These are phyloP conservation scores for Ptychodera flava DNA, from an alignment of 35 echinoderm and acorn worm species.

Conservation along the genomic window DNA sequence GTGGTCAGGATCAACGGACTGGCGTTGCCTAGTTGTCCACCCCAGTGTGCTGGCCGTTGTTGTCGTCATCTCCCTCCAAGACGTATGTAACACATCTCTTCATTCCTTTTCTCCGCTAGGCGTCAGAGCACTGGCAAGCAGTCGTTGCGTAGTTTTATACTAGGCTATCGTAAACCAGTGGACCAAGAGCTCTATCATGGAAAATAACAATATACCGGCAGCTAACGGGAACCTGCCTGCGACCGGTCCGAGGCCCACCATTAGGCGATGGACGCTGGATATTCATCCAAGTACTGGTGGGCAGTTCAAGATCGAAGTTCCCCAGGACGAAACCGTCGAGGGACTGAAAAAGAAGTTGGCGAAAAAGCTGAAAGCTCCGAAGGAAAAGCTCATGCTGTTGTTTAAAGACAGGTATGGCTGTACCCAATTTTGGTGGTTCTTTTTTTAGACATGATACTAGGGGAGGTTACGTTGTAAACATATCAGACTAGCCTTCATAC, in stretches of 20 bases:
- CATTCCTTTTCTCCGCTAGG: background rate
- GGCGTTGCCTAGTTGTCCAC: background rate
- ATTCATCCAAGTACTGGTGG: conserved; percentile 36
- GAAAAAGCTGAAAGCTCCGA: conserved; percentile 18
- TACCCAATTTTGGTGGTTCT: no score
- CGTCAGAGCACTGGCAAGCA: background rate
- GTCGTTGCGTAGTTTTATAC: background rate
- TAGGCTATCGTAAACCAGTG: background rate
- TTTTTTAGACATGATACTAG: background rate
- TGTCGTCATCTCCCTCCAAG: background rate
- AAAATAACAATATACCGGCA: background rate
- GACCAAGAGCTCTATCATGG: background rate
- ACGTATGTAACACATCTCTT: background rate
- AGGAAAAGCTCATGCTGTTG: conserved; percentile 28
- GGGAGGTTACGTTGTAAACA: no score
- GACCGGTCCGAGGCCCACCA: background rate
- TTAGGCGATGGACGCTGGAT: conserved; percentile 14
- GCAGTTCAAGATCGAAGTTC: conserved; percentile 14
- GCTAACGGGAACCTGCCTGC: background rate
- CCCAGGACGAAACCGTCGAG: conserved; percentile 16
- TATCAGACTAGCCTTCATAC: no score
- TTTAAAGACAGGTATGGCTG: conserved; percentile 32
- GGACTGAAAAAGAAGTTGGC: conserved; percentile 18
- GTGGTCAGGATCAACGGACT: background rate
- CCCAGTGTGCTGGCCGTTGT: background rate